phyloP scores from a whole-genome alignment of 2,113 vertebrate species.

The Arenaria interpres region DNA sequence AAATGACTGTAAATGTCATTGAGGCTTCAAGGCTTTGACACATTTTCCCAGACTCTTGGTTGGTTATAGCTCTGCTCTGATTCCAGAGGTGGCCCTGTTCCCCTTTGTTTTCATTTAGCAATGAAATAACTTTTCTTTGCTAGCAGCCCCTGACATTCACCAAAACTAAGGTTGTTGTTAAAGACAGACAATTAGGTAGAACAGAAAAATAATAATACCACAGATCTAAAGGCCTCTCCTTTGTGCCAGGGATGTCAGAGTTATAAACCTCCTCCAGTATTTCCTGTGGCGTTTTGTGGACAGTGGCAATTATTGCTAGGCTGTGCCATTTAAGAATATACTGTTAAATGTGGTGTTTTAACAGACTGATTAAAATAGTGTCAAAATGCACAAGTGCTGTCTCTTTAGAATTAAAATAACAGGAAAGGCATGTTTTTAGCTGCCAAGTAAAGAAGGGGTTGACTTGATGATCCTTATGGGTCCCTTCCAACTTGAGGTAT shows the following conservation, averaged over 20 bases:
- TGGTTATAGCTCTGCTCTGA: background rate
- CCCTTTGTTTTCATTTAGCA: conserved; percentile 29
- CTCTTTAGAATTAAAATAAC: background rate
- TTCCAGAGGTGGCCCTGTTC: conserved; percentile 6
- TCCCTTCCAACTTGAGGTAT: background rate
- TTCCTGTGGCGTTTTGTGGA: conserved; percentile 5
- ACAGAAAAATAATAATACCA: background rate
- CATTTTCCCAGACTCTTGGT: background rate
- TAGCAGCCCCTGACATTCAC: conserved; percentile 12
- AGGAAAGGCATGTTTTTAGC: background rate
- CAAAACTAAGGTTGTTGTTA: conserved; percentile 25
- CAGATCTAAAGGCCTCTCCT: background rate
- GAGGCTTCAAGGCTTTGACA: background rate
- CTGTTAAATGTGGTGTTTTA: background rate
- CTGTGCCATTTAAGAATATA: background rate
- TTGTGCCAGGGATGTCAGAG: conserved; percentile 34
- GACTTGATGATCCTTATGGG: background rate
- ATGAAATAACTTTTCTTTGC: conserved; percentile 50
- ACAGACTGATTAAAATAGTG: background rate
- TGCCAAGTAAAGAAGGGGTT: background rate
- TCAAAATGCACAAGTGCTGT: background rate
- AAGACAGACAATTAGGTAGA: background rate
- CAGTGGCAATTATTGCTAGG: conserved; percentile 54
- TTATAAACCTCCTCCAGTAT: conserved; percentile 35
- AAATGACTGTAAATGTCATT: background rate